Evolutionary conservation across 2,888 invertebrate genomes (phyloP).

Genomic region (Amblyjoppa fuscipennis): DNA sequence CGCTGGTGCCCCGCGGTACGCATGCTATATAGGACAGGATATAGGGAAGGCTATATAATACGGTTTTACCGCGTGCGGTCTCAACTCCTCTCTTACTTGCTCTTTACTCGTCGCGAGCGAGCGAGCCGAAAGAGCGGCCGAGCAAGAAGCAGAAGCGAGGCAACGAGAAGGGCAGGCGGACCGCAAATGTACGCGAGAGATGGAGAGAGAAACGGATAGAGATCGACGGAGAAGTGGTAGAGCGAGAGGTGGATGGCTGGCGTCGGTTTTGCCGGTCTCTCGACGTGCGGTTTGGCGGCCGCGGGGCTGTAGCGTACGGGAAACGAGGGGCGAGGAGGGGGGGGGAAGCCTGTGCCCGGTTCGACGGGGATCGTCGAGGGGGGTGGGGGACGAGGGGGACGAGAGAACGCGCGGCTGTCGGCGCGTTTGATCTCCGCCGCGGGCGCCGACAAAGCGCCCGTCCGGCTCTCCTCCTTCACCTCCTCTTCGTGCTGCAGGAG

Average conservation of each 20-base stretch:
- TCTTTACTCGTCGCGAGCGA: constrained; percentile 21
- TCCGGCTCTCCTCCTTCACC: constrained; percentile 73
- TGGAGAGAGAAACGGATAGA: constrained; percentile 52
- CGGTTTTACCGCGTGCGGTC: constrained; percentile 79
- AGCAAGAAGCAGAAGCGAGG: constrained; percentile 57
- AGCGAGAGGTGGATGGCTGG: constrained; percentile 60
- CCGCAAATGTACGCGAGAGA: constrained; percentile 13
- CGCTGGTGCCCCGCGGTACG: constrained; percentile 9
- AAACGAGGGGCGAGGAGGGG: constrained; percentile 12
- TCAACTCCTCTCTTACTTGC: constrained; percentile 58
- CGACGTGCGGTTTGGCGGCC: constrained; percentile 71
- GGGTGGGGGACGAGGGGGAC: constrained; percentile 60
- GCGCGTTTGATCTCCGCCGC: constrained; percentile 84
- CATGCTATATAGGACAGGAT: constrained; percentile 70
- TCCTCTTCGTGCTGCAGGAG: constrained; percentile 60
- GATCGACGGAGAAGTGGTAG: constrained; percentile 31
- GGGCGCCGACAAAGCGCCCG: constrained; percentile 84
- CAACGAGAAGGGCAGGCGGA: constrained; percentile 64
- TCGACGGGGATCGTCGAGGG: constrained; percentile 57
- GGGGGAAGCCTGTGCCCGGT: constrained; percentile 57
- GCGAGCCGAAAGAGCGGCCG: constrained; percentile 54
- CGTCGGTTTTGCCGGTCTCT: constrained; percentile 76
- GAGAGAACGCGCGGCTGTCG: constrained; percentile 77
- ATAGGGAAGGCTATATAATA: constrained; percentile 81
- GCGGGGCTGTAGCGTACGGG: constrained; percentile 59